Evolutionary conservation across 2,797 vertebrate species (phyloP).

Genomic region (Pangasius mekongensis): DNA sequence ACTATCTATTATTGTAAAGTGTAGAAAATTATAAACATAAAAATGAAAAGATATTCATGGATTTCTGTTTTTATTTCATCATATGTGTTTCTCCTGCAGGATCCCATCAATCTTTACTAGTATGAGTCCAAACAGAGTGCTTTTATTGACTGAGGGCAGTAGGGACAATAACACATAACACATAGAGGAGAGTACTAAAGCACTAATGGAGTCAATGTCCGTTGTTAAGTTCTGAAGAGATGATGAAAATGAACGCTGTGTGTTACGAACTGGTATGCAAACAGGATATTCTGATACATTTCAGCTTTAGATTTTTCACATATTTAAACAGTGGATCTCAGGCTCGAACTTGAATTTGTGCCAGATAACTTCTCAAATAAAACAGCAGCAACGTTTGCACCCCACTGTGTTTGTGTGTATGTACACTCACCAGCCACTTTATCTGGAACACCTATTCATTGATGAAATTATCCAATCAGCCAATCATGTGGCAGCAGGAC

Average conservation of each 20-base stretch:
- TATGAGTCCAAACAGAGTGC: background rate
- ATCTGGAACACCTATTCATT: background rate
- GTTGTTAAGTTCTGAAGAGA: background rate
- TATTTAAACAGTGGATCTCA: background rate
- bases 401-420: background rate
- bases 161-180: background rate
- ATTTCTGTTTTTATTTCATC: background rate
- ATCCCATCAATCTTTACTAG: background rate
- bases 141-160: constrained; percentile 12
- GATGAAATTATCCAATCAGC: background rate
- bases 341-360: background rate
- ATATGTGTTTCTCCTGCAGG: background rate
- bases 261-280: background rate
- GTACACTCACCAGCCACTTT: background rate
- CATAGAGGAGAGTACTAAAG: background rate
- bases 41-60: background rate
- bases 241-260: background rate
- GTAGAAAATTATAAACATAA: background rate
- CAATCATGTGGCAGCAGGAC: background rate
- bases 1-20: background rate
- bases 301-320: background rate
- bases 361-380: background rate
- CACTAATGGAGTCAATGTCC: constrained; percentile 2
- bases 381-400: background rate
- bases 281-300: background rate